Base-by-base conservation (phyloP, 1,140 invertebrate species). In the Ptiloglossa arizonensis region DNA sequence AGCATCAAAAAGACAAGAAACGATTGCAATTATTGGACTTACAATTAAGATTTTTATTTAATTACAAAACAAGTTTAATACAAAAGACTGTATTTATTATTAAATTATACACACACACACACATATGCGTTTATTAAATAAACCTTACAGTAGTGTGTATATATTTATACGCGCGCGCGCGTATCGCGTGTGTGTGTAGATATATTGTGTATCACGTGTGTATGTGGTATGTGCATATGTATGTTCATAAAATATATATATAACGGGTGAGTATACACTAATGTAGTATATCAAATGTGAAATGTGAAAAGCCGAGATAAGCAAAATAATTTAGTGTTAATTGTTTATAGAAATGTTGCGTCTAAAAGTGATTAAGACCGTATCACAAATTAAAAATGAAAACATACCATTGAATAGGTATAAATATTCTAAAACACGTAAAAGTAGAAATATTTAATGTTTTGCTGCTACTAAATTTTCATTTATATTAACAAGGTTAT, bases 391-490 rank as follows among this genome's bases (percentile, higher is more conserved):
- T 48, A 41, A 17, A 41, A 38, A 1, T 29, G 15, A 2, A 15
- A 27, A 5, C 17, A 6, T 41, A 24, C 22, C 69, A 2, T 59
- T 68, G 48, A 29, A 32, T 0, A 75, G 73, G 73, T 75, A 69
- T 17, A 32, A 6, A 41, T 41, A 41, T 6, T 5, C 60, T 44
- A 22, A 35, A 29, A 24, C 35, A 64, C 17, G 1, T 41, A 19
- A 5, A 24, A 52, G 50, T 52, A 24, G 9, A 44, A 5, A 44
- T 24, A 8, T 35, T 35, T 35, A 6, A 4, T 5, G 9, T 19
- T 11, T 38, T 22, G 32, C 19, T 57, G 35, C 0, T 3, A 19
- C 0, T 5, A 24, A 3, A 22, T 32, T 24, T 15, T 29, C 1
- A n/a, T 9, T 38, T 59, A 2, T 44, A 4, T 1, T 5, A 5